Evolutionary conservation across 2,113 vertebrate genomes (phyloP).

Genomic region (Ptilonorhynchus violaceus): DNA sequence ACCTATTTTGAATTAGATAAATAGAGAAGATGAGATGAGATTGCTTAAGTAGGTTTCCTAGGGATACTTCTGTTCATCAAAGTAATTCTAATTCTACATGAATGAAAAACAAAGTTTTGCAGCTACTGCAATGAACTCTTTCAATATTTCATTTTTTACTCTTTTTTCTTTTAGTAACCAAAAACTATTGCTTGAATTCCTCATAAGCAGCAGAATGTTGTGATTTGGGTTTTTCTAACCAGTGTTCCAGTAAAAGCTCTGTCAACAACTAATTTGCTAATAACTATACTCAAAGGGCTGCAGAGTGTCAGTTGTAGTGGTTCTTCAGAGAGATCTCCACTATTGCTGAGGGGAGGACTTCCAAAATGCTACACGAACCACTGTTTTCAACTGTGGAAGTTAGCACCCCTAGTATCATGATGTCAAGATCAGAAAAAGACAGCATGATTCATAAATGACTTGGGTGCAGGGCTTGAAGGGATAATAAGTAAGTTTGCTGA

Average conservation of each 20-base stretch:
- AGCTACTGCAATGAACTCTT: background rate
- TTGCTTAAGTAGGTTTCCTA: background rate
- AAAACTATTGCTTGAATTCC: background rate
- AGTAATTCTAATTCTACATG: background rate
- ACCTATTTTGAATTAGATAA: background rate
- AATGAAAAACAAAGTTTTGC: background rate
- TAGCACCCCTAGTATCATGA: background rate
- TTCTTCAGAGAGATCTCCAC: background rate
- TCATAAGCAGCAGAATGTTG: background rate
- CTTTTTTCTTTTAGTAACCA: background rate
- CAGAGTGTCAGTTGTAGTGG: background rate
- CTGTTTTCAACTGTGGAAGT: background rate
- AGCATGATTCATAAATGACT: background rate
- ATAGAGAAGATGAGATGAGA: background rate
- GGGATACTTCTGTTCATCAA: background rate
- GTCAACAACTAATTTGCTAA: background rate
- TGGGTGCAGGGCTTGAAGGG: too few relatives aligned
- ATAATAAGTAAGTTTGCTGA: background rate
- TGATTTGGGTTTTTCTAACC: background rate
- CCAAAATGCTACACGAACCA: background rate
- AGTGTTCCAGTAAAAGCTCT: background rate
- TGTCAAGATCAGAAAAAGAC: background rate
- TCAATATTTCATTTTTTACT: background rate
- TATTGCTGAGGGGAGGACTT: background rate
- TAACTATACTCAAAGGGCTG: background rate